Percentiles rank a stretch among this genome's conserved stretches.
Evolutionary conservation across 2,113 vertebrate species (phyloP).

Genomic region (Hippocampus comes): DNA sequence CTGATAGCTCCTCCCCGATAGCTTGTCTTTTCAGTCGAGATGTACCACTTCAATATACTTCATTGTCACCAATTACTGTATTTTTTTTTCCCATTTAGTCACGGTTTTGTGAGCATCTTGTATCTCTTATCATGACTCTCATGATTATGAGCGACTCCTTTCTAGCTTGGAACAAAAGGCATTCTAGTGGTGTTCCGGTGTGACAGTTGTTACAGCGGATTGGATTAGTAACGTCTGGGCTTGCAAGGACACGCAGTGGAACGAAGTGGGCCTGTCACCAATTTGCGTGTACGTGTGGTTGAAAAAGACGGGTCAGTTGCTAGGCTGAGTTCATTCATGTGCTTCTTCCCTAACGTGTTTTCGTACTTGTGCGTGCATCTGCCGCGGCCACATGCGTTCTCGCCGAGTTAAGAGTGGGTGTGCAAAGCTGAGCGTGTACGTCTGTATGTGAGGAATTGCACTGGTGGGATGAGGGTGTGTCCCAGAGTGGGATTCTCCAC

Average conservation of each 20-base stretch:
- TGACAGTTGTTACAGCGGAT: slow-evolving; percentile 58
- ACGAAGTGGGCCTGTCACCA: slow-evolving; percentile 29
- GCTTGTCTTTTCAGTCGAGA: no score
- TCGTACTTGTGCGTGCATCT: slow-evolving; percentile 33
- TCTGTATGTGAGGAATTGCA: slow-evolving; percentile 43
- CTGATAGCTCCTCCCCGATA: no score
- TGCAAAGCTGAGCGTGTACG: not conserved
- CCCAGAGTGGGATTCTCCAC: slow-evolving; percentile 45
- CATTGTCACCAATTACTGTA: no score
- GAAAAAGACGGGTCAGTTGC: slow-evolving; percentile 11
- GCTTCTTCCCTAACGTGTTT: slow-evolving; percentile 5
- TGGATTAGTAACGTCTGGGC: slow-evolving; percentile 48
- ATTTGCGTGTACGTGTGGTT: slow-evolving; percentile 1
- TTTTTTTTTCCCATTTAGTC: no score
- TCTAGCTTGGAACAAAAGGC: not conserved
- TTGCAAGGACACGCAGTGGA: slow-evolving; percentile 43
- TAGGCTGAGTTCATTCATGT: slow-evolving; percentile 18
- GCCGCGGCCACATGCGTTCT: slow-evolving; percentile 12
- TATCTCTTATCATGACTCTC: not conserved
- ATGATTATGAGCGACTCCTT: slow-evolving; percentile 23
- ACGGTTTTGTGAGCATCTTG: not conserved
- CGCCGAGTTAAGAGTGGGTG: not conserved
- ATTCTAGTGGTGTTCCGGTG: slow-evolving; percentile 23
- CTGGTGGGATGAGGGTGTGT: slow-evolving; percentile 55
- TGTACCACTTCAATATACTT: no score